Conservation (phyloP, 1,140 invertebrate genomes). For the Nebria ingens region DNA sequence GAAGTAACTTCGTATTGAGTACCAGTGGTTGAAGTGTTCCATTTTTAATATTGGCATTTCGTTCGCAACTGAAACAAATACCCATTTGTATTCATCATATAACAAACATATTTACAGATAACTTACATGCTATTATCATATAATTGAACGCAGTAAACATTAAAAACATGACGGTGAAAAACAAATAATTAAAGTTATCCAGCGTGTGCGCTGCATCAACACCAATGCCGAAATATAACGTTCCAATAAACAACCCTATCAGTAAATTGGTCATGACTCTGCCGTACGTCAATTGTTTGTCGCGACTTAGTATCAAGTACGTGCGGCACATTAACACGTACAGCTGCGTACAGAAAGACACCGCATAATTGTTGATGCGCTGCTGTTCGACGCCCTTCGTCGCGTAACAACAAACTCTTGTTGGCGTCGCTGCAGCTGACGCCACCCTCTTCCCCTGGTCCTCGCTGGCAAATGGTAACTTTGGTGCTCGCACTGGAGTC, state of each 20-base stretch:
- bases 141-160: constrained; percentile 83
- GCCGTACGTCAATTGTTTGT: constrained; percentile 60
- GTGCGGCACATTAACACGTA: constrained; percentile 50
- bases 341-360: constrained; percentile 56
- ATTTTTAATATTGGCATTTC: constrained; percentile 73
- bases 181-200: constrained; percentile 68
- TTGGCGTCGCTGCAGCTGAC: constrained; percentile 7
- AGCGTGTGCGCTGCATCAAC: constrained; percentile 59
- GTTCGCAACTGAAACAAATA: constrained; percentile 75
- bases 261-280: constrained; percentile 62
- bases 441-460: not conserved
- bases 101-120: constrained; percentile 10
- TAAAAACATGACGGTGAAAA: constrained; percentile 74
- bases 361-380: constrained; percentile 36
- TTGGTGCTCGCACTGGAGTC: constrained; percentile 38
- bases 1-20: constrained; percentile 82
- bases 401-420: not conserved
- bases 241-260: constrained; percentile 69
- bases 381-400: not conserved
- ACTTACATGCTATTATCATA: constrained; percentile 79
- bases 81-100: no score
- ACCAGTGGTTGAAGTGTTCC: constrained; percentile 91
- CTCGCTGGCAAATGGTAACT: constrained; percentile 16
- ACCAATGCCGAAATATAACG: constrained; percentile 71
- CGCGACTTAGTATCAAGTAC: constrained; percentile 43